Evolutionary conservation across 2,113 vertebrate genomes (phyloP).

Genomic region (Nerophis ophidion): DNA sequence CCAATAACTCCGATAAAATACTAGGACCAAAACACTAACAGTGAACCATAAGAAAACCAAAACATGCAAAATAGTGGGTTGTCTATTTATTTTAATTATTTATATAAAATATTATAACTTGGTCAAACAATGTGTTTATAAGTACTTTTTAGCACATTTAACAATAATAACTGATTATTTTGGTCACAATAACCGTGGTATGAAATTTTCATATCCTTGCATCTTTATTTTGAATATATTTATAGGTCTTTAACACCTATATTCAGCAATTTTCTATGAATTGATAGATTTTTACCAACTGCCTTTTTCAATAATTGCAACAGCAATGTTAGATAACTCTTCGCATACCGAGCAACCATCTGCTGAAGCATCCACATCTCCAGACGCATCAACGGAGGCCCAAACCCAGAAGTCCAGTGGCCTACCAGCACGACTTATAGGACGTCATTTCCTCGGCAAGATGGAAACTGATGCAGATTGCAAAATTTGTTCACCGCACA

Average conservation of each 20-base stretch:
- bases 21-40: too few species aligned
- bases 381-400: not conserved
- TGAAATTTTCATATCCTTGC: too few species aligned
- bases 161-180: too few species aligned
- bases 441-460: slow-evolving; percentile 56
- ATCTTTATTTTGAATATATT: too few species aligned
- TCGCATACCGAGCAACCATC: slow-evolving; percentile 20
- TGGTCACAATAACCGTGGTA: too few species aligned
- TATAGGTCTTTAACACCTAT: not conserved
- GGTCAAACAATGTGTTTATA: too few species aligned
- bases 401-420: slow-evolving; percentile 24
- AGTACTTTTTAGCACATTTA: too few species aligned
- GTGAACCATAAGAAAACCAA: too few species aligned
- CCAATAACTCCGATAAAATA: too few species aligned
- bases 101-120: too few species aligned
- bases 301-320: slow-evolving; percentile 53
- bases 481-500: slow-evolving; percentile 49
- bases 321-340: slow-evolving; percentile 48
- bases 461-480: slow-evolving; percentile 40
- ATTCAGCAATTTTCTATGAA: slow-evolving; percentile 11
- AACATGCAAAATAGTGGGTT: too few species aligned
- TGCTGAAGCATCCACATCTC: slow-evolving; percentile 33
- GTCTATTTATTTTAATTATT: too few species aligned
- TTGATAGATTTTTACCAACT: slow-evolving; percentile 28
- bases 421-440: slow-evolving; percentile 49